Base-by-base conservation (phyloP, 2,888 invertebrate genomes). In the Lithophane leautieri region DNA sequence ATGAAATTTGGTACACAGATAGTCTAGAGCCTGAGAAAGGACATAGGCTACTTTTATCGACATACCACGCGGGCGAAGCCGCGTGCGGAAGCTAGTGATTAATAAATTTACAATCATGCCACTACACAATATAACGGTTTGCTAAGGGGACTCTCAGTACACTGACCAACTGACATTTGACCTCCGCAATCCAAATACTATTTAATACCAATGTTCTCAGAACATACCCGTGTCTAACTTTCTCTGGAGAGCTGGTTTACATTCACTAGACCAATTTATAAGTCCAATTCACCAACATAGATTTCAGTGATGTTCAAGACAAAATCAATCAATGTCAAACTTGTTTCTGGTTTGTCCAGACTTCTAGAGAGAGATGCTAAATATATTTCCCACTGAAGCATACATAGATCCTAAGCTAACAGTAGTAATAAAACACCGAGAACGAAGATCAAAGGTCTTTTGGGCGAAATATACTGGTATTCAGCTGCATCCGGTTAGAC, bases 141-240 rank as follows among this genome's bases (percentile, higher is more conserved):
- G 6, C 42, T 56, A 42, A 56, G 58, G 19, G 25, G 19, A 40
- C 34, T 25, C 12, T 25, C 2, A 25, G 19, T 25, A 40, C 8
- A 12, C 16, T 11, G 16, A n/a, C 22, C 25, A 6, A 25, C 25
- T 47, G 25, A 54, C 44, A 25, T 22, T 47, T 75, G 54, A 74
- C 76, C 47, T 75, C 2, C 16, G 2, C 4, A 25, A 34, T 73
- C 28, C 0, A n/a, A n/a, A 52, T n/a, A 73, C 25, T 9, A 1
- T 7, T n/a, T 42, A 12, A 9, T 60, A 19, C 6, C 8, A 11
- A 52, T 22, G 28, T 72, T 22, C 16, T 19, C 19, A 73, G 40
- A 42, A 52, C 42, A 73, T 22, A 50, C 7, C n/a, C 2, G 25
- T 7, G 12, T 19, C 73, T 16, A 40, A 54, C 74, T 62, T 74